These are phyloP conservation scores for Ammospiza maritima DNA, from an alignment of 2,797 vertebrate genomes.

Conservation along the genomic window DNA sequence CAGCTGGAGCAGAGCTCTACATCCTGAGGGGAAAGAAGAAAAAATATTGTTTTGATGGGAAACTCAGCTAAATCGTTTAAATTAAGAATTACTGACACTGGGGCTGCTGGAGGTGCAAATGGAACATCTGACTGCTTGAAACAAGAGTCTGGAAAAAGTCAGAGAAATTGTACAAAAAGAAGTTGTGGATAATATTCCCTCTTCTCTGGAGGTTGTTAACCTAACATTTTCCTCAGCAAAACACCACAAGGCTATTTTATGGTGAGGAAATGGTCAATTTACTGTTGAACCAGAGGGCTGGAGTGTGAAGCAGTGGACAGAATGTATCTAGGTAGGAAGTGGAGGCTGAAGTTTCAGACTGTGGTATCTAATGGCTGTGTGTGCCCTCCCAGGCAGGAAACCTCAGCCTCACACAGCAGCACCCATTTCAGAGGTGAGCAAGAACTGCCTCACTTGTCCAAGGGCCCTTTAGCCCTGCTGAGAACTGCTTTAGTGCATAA, in stretches of 20 bases:
- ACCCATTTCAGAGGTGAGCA: background rate
- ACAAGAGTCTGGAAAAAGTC: slow-evolving; percentile 8
- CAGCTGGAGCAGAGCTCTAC: slow-evolving; percentile 48
- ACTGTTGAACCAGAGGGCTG: background rate
- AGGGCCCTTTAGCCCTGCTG: background rate
- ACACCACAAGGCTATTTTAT: background rate
- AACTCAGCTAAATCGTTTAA: slow-evolving; percentile 60
- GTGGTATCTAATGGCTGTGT: rapidly evolving
- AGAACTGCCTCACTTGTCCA: background rate
- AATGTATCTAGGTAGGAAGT: background rate
- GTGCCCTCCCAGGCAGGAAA: background rate
- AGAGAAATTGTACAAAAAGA: background rate
- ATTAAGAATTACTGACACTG: slow-evolving; percentile 65
- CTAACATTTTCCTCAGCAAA: background rate
- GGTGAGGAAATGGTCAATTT: background rate
- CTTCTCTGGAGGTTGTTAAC: background rate
- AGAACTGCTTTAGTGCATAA: background rate
- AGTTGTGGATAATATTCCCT: background rate
- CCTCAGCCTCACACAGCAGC: background rate
- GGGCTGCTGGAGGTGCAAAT: slow-evolving; percentile 30
- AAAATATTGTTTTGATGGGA: slow-evolving; percentile 35
- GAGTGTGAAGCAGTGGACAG: background rate
- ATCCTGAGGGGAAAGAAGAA: slow-evolving; percentile 46
- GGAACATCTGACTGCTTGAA: slow-evolving; percentile 17
- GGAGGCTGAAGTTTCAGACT: background rate